Percentiles rank a stretch among this genome's conserved stretches.
Evolutionary conservation across 2,888 invertebrate genomes (phyloP).

Genomic region (Cantharis rustica): DNA sequence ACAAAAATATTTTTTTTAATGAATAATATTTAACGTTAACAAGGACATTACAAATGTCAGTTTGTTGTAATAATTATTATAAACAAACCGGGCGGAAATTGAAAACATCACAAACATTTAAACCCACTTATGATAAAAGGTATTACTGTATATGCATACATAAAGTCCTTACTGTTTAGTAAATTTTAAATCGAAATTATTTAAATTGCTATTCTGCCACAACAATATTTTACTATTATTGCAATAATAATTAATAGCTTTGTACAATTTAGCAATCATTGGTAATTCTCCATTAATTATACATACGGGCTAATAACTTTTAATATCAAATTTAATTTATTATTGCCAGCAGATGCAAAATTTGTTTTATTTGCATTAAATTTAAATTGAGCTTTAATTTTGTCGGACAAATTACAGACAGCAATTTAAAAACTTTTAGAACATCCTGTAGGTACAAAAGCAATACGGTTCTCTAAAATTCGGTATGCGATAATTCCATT

Average conservation of each 20-base stretch:
- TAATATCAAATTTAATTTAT: background rate
- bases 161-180: background rate
- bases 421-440: background rate
- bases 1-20: background rate
- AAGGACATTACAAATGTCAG: background rate
- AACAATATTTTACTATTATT: background rate
- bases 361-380: background rate
- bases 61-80: too few species aligned
- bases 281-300: conserved; percentile 3
- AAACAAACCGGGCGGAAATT: background rate
- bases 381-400: background rate
- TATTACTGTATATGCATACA: background rate
- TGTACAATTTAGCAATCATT: conserved; percentile 7
- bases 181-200: conserved; percentile 5
- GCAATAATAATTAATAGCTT: conserved; percentile 5
- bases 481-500: too few species aligned
- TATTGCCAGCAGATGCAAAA: background rate
- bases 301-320: background rate
- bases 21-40: background rate
- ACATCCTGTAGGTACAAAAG: background rate
- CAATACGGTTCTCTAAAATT: background rate
- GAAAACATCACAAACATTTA: conserved; percentile 2
- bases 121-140: background rate
- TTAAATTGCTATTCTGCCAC: background rate
- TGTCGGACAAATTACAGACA: background rate